phyloP scores from a whole-genome alignment of 1,140 invertebrate species.

The Drosophila tsacasi region DNA sequence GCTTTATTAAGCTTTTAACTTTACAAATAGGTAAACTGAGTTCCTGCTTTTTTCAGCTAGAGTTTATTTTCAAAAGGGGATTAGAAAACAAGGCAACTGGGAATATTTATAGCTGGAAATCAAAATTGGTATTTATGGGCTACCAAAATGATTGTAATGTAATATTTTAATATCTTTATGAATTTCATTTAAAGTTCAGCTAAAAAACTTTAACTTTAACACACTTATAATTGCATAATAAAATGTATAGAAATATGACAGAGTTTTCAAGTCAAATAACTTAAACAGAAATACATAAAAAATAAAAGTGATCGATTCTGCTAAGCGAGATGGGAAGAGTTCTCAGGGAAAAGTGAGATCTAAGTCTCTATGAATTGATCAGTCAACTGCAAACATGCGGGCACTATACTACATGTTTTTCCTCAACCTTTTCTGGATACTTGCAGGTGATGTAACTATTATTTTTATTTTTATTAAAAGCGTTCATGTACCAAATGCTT shows the following conservation, averaged over 20 bases:
- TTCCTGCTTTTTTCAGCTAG: not conserved
- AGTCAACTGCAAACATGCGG: no score
- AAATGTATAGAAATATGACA: not conserved
- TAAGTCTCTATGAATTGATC: no score
- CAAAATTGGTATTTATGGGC: no score
- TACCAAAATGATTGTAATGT: no score
- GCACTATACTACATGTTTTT: no score
- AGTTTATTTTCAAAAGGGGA: not conserved
- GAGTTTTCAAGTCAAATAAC: not conserved
- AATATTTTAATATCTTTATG: not conserved
- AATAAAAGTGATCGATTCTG: not conserved
- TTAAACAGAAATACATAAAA: not conserved
- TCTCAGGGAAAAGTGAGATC: not conserved
- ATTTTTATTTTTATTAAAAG: no score
- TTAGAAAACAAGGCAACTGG: not conserved
- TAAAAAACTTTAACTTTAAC: not conserved
- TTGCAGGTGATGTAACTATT: no score
- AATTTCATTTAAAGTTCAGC: not conserved
- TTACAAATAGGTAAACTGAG: not conserved
- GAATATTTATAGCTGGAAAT: not conserved
- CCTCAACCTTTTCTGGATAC: no score
- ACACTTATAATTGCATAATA: not conserved
- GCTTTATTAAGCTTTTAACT: constrained; percentile 11
- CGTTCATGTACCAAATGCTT: no score
- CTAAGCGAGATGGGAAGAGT: not conserved